Evolutionary conservation across 2,888 invertebrate species (phyloP).

Genomic region (Creontiades dilutus): DNA sequence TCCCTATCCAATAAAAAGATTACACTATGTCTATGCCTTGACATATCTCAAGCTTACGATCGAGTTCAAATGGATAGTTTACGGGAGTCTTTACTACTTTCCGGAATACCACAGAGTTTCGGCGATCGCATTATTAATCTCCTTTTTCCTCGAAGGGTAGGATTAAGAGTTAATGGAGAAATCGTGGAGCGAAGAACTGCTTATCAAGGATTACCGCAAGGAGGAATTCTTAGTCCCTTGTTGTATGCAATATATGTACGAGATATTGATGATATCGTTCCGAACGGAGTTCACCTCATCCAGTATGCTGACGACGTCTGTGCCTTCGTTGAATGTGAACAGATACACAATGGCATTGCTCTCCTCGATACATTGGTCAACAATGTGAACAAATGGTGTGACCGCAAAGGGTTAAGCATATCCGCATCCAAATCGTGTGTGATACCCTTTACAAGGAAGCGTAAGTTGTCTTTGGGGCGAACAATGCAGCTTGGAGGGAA

Average conservation of each 20-base stretch:
- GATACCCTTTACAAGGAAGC: background rate
- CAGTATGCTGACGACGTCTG: slow-evolving; percentile 43
- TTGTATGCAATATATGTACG: slow-evolving; percentile 15
- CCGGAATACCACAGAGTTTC: background rate
- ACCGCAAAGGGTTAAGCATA: background rate
- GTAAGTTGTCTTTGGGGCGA: background rate
- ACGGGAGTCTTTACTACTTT: background rate
- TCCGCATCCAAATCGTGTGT: background rate
- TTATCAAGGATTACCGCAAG: background rate
- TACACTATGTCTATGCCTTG: background rate
- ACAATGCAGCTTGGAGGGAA: background rate
- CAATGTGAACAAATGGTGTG: background rate
- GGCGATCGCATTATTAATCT: background rate
- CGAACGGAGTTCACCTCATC: background rate
- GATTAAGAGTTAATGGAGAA: background rate
- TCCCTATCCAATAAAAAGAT: background rate
- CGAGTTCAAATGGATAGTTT: background rate
- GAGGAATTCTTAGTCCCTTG: slow-evolving; percentile 12
- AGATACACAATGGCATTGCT: background rate
- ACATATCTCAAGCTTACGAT: background rate
- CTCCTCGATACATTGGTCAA: background rate
- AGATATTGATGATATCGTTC: slow-evolving; percentile 25
- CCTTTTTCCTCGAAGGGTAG: background rate
- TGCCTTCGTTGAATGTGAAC: background rate
- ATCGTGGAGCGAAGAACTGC: background rate